Conservation (phyloP, 2,888 invertebrate species). For the Hipparchia sbordonii region DNA sequence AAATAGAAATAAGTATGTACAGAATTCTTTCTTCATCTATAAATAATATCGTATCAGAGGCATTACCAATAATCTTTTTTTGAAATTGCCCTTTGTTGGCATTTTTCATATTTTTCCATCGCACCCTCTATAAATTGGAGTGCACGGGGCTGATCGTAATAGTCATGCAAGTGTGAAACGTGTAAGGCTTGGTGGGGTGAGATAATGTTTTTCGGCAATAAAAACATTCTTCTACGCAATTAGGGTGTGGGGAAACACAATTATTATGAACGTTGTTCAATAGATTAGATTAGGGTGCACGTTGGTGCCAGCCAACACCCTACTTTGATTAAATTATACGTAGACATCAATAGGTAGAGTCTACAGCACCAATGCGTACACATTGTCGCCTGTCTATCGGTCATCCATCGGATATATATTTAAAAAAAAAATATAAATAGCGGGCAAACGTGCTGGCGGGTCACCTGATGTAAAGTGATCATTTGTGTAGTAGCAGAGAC, state of each 20-base stretch:
- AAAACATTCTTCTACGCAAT: slow-evolving; percentile 55
- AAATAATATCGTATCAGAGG: too few relatives aligned
- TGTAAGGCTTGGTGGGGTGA: slow-evolving; percentile 36
- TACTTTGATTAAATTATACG: slow-evolving; percentile 6
- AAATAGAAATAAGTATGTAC: too few relatives aligned
- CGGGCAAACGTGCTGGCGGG: too few relatives aligned
- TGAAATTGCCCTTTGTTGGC: too few relatives aligned
- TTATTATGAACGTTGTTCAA: slow-evolving; percentile 64
- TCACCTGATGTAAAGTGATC: too few relatives aligned
- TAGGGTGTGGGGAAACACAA: slow-evolving; percentile 53
- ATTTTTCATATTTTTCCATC: neutral
- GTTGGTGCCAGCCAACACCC: slow-evolving; percentile 1
- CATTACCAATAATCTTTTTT: too few relatives aligned
- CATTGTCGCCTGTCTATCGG: too few relatives aligned
- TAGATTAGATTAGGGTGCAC: slow-evolving; percentile 53
- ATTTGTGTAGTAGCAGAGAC: too few relatives aligned
- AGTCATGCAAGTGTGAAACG: slow-evolving; percentile 40
- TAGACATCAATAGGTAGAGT: neutral
- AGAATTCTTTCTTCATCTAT: too few relatives aligned
- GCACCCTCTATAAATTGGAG: slow-evolving; percentile 19
- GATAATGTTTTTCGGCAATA: slow-evolving; percentile 50
- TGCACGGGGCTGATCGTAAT: slow-evolving; percentile 22
- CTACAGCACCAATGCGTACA: neutral
- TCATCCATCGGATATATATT: too few relatives aligned
- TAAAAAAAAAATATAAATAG: too few relatives aligned